These are phyloP conservation scores for Buceros bicornis DNA, from an alignment of 2,797 vertebrate genomes.

Conservation along the genomic window DNA sequence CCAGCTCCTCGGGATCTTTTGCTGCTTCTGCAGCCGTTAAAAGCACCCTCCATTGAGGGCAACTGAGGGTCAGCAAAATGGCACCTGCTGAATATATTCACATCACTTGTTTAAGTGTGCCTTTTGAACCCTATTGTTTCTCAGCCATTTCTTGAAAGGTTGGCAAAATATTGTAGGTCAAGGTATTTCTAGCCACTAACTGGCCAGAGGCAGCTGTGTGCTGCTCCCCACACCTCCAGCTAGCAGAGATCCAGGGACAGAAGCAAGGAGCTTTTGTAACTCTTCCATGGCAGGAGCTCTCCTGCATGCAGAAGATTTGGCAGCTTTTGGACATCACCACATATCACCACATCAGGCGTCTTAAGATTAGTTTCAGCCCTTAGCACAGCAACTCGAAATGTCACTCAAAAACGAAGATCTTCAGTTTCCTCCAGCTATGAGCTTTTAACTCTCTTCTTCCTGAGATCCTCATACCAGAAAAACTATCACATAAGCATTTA, in stretches of 20 bases:
- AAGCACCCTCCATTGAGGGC: background rate
- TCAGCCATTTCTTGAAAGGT: background rate
- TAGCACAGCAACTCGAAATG: background rate
- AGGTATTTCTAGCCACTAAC: background rate
- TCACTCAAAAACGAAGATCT: background rate
- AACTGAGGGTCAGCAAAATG: background rate
- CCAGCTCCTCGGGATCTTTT: background rate
- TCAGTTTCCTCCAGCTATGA: background rate
- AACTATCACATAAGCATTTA: background rate
- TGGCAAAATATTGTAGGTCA: background rate
- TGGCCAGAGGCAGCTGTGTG: background rate
- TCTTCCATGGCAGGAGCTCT: background rate
- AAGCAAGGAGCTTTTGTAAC: background rate
- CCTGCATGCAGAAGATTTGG: background rate
- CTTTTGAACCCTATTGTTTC: background rate
- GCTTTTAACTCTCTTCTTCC: background rate
- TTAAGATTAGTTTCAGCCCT: background rate
- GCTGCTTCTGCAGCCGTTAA: background rate
- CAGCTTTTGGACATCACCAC: background rate
- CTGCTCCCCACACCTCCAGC: background rate
- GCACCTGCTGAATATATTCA: background rate
- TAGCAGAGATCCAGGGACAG: background rate
- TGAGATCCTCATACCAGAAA: background rate
- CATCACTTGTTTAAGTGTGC: background rate
- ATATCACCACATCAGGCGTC: background rate